Evolutionary conservation across 2,113 vertebrate species (phyloP), one percentile per base, ranked within the genome.

Genomic region (Eonycteris spelaea): DNA sequence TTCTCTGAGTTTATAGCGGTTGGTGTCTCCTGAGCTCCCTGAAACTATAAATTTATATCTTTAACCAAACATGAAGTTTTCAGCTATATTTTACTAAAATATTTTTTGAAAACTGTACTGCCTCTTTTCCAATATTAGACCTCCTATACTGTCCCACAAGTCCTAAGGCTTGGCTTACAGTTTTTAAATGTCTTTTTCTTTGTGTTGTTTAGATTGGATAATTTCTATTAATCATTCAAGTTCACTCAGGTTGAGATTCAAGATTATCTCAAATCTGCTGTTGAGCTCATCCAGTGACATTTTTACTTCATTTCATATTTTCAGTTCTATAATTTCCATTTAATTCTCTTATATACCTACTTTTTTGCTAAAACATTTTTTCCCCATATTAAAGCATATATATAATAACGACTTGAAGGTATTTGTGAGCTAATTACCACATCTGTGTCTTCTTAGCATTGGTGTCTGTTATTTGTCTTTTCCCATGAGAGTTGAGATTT

Each of bases 241-340:
- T 57, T 90, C 73, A 74, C 40, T 74, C 45, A 80, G 55, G 5
- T 78, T 78, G 19, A 65, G 43, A 73, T 79, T 71, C 53, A 77
- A 63, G 6, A 78, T 88, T n/a, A 40, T 86, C 13, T 95, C 57
- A n/a, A 75, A 35, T 85, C n/a, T 89, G 28, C 70, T 79, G 22
- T 1, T 89, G 78, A 79, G 63, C 10, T n/a, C 12, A 48, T 33
- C 26, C 33, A 15, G 21, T 70, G 43, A 96, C 16, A 70, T 38
- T 94, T 94, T 91, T 96, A 92, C 88, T 91, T 92, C 45, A 71
- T 78, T 90, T 35, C 82, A 1, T 53, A 59, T 65, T 85, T 96
- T 68, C 24, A 71, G 19, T 68, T 90, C 30, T 68, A 68, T 86
- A 40, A 45, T 80, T 80, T 75, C 33, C 18, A 75, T 70, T 92